Percentiles rank a stretch among this genome's conserved stretches.
Evolutionary conservation across 2,797 vertebrate genomes (phyloP).

Genomic region (Hydrophis major): DNA sequence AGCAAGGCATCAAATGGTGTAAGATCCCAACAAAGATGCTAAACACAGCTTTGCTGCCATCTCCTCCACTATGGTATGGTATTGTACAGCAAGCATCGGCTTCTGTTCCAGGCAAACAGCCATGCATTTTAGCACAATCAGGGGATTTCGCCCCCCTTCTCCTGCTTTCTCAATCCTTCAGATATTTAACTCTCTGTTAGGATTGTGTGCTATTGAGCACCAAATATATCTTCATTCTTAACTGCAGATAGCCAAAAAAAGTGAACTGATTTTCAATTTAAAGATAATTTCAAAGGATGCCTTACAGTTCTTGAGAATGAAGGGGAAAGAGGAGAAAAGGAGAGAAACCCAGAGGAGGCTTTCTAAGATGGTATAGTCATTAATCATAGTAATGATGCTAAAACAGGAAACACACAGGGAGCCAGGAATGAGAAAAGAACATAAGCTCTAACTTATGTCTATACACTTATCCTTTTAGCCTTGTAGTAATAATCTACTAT

Average conservation of each 20-base stretch:
- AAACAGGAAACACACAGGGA: conserved; percentile 27
- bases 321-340: conserved; percentile 19
- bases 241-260: not conserved
- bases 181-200: conserved; percentile 29
- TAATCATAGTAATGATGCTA: conserved; percentile 41
- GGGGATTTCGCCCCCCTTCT: conserved; percentile 27
- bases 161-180: not conserved
- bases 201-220: not conserved
- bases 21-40: conserved; percentile 13
- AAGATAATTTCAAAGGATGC: conserved; percentile 10
- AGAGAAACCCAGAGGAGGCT: not conserved
- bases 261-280: not conserved
- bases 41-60: conserved; percentile 55
- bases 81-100: conserved; percentile 3
- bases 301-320: conserved; percentile 24
- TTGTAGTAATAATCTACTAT: conserved; percentile 32
- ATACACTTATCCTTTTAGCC: conserved; percentile 24
- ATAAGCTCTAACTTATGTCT: conserved; percentile 41
- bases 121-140: conserved; percentile 31
- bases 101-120: conserved; percentile 59
- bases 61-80: not conserved
- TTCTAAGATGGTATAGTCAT: conserved; percentile 27
- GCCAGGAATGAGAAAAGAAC: not conserved
- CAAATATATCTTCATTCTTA: not conserved
- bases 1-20: conserved; percentile 59